phyloP scores from a whole-genome alignment of 2,797 vertebrate species.

The Trachurus trachurus region DNA sequence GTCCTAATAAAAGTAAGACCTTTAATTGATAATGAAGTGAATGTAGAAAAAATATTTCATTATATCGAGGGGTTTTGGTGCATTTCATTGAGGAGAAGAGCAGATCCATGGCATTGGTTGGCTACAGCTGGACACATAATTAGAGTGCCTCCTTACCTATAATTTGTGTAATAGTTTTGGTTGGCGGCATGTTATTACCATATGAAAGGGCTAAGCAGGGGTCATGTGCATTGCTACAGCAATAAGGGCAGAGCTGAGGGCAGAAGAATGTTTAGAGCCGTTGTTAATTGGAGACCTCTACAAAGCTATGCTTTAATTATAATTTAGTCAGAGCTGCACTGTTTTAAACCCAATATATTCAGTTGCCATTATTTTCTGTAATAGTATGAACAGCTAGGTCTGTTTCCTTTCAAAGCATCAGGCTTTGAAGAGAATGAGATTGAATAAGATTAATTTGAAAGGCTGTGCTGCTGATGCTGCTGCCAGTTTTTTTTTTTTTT shows the following conservation, averaged over 20 bases:
- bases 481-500: constrained; percentile 74
- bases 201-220: constrained; percentile 89
- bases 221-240: constrained; percentile 85
- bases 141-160: constrained; percentile 87
- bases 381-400: constrained; percentile 83
- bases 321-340: constrained; percentile 85
- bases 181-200: constrained; percentile 88
- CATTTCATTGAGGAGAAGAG: constrained; percentile 68
- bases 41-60: constrained; percentile 70
- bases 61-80: constrained; percentile 64
- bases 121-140: constrained; percentile 87
- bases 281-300: constrained; percentile 88
- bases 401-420: constrained; percentile 84
- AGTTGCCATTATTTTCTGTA: constrained; percentile 81
- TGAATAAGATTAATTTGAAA: constrained; percentile 87
- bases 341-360: constrained; percentile 86
- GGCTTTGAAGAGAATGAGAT: constrained; percentile 86
- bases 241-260: constrained; percentile 85
- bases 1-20: constrained; percentile 57
- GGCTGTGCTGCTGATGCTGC: constrained; percentile 70
- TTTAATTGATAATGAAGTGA: constrained; percentile 74
- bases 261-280: constrained; percentile 88
- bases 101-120: constrained; percentile 79
- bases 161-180: constrained; percentile 90
- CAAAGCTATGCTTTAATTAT: constrained; percentile 89